A percentile compares a stretch with the other conserved stretches of the same genome.
These are phyloP conservation scores for Dendrolimus kikuchii DNA, from an alignment of 1,140 invertebrate genomes.

Conservation along the genomic window DNA sequence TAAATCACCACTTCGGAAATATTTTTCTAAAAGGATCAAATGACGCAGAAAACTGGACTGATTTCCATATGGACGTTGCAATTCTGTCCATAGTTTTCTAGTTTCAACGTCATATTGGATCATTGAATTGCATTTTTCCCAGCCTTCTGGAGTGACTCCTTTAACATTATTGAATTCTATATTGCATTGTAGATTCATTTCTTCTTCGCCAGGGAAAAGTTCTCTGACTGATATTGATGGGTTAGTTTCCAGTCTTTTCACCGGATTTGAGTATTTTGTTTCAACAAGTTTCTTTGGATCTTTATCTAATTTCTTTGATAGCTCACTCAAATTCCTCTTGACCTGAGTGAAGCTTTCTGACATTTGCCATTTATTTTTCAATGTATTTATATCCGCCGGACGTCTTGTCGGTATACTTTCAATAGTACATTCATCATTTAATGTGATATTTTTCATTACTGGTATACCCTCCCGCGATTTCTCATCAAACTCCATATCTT, in stretches of 20 bases:
- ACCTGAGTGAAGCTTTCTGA: slow-evolving; percentile 67
- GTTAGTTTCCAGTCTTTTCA: slow-evolving; percentile 77
- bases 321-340: slow-evolving; percentile 63
- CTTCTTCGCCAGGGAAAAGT: slow-evolving; percentile 84
- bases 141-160: slow-evolving; percentile 81
- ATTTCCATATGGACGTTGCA: slow-evolving; percentile 88
- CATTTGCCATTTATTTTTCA: slow-evolving; percentile 69
- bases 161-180: slow-evolving; percentile 80
- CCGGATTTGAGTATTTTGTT: slow-evolving; percentile 60
- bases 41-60: slow-evolving; percentile 87
- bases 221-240: slow-evolving; percentile 86
- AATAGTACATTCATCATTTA: slow-evolving; percentile 68
- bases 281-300: slow-evolving; percentile 49
- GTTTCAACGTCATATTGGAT: slow-evolving; percentile 88
- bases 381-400: slow-evolving; percentile 55
- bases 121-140: slow-evolving; percentile 84
- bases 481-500: slow-evolving; percentile 42
- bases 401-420: slow-evolving; percentile 62
- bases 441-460: slow-evolving; percentile 51
- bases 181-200: slow-evolving; percentile 82
- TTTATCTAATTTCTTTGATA: slow-evolving; percentile 64
- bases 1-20: slow-evolving; percentile 83
- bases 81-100: slow-evolving; percentile 83
- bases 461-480: slow-evolving; percentile 35
- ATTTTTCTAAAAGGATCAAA: slow-evolving; percentile 86